Evolutionary conservation across 2,113 vertebrate species (phyloP).

Genomic region (Nothobranchius kuhntae): DNA sequence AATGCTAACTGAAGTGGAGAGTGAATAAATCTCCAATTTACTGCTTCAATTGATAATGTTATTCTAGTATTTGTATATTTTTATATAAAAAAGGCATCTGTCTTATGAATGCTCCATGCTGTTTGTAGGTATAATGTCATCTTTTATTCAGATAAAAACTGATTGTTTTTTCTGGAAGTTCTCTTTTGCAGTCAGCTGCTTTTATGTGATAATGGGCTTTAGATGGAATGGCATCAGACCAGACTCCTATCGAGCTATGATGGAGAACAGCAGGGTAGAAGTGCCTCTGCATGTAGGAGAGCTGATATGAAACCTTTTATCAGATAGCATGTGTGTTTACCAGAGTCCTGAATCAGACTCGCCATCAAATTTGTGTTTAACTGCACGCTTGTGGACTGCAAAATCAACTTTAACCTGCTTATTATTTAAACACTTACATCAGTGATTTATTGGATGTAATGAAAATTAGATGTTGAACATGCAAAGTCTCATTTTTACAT

Average conservation of each 20-base stretch:
- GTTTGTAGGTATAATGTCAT: neutral
- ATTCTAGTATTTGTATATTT: constrained; percentile 3
- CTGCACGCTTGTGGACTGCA: neutral
- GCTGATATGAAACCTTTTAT: constrained; percentile 36
- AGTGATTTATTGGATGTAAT: no score
- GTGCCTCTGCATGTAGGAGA: constrained; percentile 32
- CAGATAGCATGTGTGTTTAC: constrained; percentile 40
- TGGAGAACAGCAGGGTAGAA: constrained; percentile 21
- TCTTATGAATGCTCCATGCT: constrained; percentile 11
- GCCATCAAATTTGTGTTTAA: neutral
- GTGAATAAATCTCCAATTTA: constrained; percentile 24
- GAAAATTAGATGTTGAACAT: neutral
- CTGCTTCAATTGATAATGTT: constrained; percentile 3
- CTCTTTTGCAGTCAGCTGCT: constrained; percentile 33
- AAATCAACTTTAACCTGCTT: neutral
- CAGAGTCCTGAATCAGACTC: constrained; percentile 21
- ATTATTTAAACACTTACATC: no score
- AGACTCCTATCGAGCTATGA: constrained; percentile 27
- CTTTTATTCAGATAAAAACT: constrained; percentile 21
- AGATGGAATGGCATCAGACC: constrained; percentile 37
- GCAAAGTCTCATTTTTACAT: neutral
- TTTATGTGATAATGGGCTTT: constrained; percentile 52
- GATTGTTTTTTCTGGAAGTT: constrained; percentile 27
- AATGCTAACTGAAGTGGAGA: constrained; percentile 23
- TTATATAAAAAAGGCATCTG: constrained; percentile 16